Evolutionary conservation across 2,888 invertebrate species (phyloP).

Genomic region (Andrena bucephala): DNA sequence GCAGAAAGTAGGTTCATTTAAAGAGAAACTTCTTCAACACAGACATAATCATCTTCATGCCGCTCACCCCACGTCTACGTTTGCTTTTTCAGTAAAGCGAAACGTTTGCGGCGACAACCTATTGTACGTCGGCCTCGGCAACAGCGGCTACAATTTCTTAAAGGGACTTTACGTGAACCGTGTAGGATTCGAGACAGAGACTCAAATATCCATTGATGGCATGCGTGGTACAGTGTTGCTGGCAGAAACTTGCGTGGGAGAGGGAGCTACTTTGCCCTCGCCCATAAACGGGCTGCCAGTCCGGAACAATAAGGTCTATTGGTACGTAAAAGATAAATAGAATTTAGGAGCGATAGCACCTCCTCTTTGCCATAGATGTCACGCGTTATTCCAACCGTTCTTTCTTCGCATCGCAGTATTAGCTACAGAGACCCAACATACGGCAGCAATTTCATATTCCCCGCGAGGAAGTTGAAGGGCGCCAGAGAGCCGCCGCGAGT

Average conservation of each 20-base stretch:
- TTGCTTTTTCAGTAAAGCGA: slow-evolving; percentile 87
- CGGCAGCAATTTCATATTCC: slow-evolving; percentile 90
- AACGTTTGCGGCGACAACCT: slow-evolving; percentile 96
- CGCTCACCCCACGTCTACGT: background rate
- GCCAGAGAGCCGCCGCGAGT: slow-evolving; percentile 91
- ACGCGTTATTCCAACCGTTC: background rate
- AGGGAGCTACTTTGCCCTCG: slow-evolving; percentile 89
- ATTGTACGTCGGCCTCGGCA: slow-evolving; percentile 92
- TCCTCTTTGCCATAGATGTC: background rate
- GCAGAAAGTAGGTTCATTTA: slow-evolving; percentile 90
- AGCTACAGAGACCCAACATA: slow-evolving; percentile 93
- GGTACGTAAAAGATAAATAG: slow-evolving; percentile 79
- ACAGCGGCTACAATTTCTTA: slow-evolving; percentile 90
- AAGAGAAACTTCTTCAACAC: background rate
- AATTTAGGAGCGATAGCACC: background rate
- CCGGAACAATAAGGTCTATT: slow-evolving; percentile 85
- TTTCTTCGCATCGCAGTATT: slow-evolving; percentile 86
- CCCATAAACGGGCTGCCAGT: slow-evolving; percentile 90
- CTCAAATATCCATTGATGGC: slow-evolving; percentile 91
- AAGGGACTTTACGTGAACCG: slow-evolving; percentile 89
- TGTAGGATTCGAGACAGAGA: slow-evolving; percentile 85
- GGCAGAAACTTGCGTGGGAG: slow-evolving; percentile 89
- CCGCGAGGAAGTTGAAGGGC: slow-evolving; percentile 89
- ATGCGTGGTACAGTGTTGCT: slow-evolving; percentile 93
- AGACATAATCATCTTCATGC: background rate